Base-by-base conservation (phyloP, 2,113 vertebrate genomes). In the Hemichromis elongatus region DNA sequence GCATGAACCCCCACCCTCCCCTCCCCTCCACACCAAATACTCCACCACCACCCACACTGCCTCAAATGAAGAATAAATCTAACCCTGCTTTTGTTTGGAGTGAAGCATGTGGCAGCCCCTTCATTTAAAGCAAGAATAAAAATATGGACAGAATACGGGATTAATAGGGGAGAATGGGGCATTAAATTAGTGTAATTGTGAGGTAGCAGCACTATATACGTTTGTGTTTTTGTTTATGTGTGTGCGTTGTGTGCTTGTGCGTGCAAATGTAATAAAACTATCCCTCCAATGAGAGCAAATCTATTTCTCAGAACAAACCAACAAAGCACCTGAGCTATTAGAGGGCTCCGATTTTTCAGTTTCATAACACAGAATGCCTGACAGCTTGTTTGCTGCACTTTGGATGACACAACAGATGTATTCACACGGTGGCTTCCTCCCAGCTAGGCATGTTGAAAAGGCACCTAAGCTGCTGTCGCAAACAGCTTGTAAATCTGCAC, bases 121-220 rank as follows among this genome's bases (percentile, higher is more conserved):
- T 93, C 87, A 94, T 94, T 94, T 95, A 88, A 90, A 88, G 86
- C 86, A 52, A 87, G 90, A 92, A 90, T 91, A 53, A 86, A 93
- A 95, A 94, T 92, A 92, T 88, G 92, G 84, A 92, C 91, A 89
- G 91, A 93, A 95, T 91, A 89, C 14, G 42, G 81, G 89, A 94
- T 94, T 95, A 93, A 95, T 94, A 94, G 93, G 88, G 88, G 93
- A 87, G 93, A 94, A 95, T 94, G 94, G 88, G 85, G 91, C 94
- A 93, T 95, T 94, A 93, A 95, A 96, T 94, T 91, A 89, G 91
- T 90, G 89, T 93, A 90, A 94, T 90, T 90, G 92, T 66, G 52
- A 86, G 61, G 79, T 85, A 93, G 89, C 77, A 85, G 66, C 16
- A 4, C 40, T 37, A 50, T n/a, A n/a, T 85, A 35, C 54, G 24